Base-by-base conservation (phyloP, 2,797 vertebrate species). In the Poeciliopsis gracilis region DNA sequence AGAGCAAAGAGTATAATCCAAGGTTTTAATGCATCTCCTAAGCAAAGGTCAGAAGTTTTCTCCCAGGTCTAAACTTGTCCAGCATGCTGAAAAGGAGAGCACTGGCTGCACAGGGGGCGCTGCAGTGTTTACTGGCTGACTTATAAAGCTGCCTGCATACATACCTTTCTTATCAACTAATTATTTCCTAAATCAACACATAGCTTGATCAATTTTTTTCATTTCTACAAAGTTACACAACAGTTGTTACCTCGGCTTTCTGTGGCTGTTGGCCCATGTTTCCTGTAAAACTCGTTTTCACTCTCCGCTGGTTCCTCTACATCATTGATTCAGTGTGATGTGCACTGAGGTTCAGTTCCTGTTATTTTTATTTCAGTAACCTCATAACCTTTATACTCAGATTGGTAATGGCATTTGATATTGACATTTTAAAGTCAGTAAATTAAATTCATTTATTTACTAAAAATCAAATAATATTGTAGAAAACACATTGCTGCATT, bases 21-120 rank as follows among this genome's bases (percentile, higher is more conserved):
- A 53, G 67, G 72, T 77, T 77, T 66, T 73, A 84, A 85, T 80
- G 38, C 59, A 4, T 79, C 82, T 87, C 85, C 82, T 36, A 12
- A 41, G 41, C 51, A 77, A 78, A 78, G 83, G 84, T 83, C 84
- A 81, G 66, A 63, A 61, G 69, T n/a, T 2, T 79, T 75, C 49
- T 63, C 38, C 53, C 69, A 71, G 75, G 72, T 80, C 53, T 72
- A 16, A 75, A 72, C 72, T 25, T 70, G 71, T 53, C 11, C 72
- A 82, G 82, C 72, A n/a, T 63, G 76, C 77, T 70, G 55, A 63
- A 70, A 9, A 63, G 76, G 61, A 83, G 72, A 38, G 3, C 36
- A 73, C 25, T 63, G 70, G 18, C 63, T 75, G 72, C 43, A n/a
- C 30, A n/a, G 57, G 57, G 63, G 49, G 5, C 41, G 59, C 45